Percentiles rank a stretch among this genome's conserved stretches.
These are phyloP conservation scores for Gopherus evgoodei DNA, from an alignment of 2,113 vertebrate genomes.

Conservation along the genomic window DNA sequence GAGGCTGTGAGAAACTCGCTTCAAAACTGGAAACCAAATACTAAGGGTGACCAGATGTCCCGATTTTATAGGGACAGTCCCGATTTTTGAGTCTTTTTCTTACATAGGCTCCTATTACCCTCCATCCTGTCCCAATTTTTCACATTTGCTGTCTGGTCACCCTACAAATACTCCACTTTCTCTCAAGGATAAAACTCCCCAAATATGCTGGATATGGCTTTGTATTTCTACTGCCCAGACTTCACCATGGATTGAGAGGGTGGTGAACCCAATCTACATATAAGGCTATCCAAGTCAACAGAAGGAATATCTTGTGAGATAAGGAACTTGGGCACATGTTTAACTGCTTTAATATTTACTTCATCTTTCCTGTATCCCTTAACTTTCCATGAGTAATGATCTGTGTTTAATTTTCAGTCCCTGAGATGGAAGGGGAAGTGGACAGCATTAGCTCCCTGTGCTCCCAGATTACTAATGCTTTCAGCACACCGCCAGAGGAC, in stretches of 20 bases:
- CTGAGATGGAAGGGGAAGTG: slow-evolving; percentile 92
- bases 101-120: too few relatives aligned
- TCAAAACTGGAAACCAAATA: background rate
- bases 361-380: slow-evolving; percentile 38
- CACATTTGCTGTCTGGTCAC: too few relatives aligned
- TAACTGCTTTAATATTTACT: background rate
- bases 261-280: background rate
- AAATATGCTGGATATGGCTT: background rate
- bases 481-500: slow-evolving; percentile 92
- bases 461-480: slow-evolving; percentile 95
- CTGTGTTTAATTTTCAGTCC: slow-evolving; percentile 80
- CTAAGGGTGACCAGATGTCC: background rate
- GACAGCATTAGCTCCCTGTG: slow-evolving; percentile 98
- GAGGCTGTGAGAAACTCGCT: background rate
- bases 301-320: background rate
- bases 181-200: background rate
- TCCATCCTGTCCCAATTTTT: too few relatives aligned
- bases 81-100: too few relatives aligned
- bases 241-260: background rate
- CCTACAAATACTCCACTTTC: background rate
- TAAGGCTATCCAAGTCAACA: background rate
- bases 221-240: slow-evolving; percentile 12
- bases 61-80: too few relatives aligned
- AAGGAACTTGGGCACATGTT: background rate
- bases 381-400: slow-evolving; percentile 7